Conservation (phyloP, 1,140 invertebrate genomes). For the Sminthurinus signatus region DNA sequence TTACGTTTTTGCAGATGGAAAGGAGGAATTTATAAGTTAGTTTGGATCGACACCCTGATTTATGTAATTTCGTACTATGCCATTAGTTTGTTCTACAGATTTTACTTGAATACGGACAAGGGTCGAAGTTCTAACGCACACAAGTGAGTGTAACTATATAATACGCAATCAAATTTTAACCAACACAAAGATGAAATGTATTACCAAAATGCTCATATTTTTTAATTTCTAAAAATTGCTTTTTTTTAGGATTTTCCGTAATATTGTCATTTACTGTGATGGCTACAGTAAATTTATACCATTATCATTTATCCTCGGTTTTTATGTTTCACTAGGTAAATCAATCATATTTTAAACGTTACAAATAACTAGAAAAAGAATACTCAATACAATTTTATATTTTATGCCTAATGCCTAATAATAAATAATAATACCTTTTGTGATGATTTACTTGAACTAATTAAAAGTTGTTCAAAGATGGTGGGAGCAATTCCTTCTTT, state of each 20-base stretch:
- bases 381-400: too few species aligned
- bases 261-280: slow-evolving; percentile 45
- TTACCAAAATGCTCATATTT: too few species aligned
- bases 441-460: too few species aligned
- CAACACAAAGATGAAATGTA: too few species aligned
- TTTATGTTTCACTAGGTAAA: slow-evolving; percentile 53
- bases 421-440: too few species aligned
- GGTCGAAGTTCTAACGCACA: too few species aligned
- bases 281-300: slow-evolving; percentile 47
- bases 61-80: slow-evolving; percentile 47
- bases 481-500: slow-evolving; percentile 50
- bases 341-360: too few species aligned
- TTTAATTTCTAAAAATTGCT: too few species aligned
- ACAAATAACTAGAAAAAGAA: too few species aligned
- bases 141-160: neutral
- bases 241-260: neutral
- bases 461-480: too few species aligned
- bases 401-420: too few species aligned
- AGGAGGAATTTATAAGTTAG: slow-evolving; percentile 51
- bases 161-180: too few species aligned
- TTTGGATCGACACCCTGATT: slow-evolving; percentile 49
- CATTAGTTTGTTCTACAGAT: slow-evolving; percentile 47
- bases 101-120: slow-evolving; percentile 43
- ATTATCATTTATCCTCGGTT: slow-evolving; percentile 50
- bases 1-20: slow-evolving; percentile 47